Percentiles rank a stretch among this genome's conserved stretches.
phyloP scores from a whole-genome alignment of 2,797 vertebrate genomes.

The Trachops cirrhosus region DNA sequence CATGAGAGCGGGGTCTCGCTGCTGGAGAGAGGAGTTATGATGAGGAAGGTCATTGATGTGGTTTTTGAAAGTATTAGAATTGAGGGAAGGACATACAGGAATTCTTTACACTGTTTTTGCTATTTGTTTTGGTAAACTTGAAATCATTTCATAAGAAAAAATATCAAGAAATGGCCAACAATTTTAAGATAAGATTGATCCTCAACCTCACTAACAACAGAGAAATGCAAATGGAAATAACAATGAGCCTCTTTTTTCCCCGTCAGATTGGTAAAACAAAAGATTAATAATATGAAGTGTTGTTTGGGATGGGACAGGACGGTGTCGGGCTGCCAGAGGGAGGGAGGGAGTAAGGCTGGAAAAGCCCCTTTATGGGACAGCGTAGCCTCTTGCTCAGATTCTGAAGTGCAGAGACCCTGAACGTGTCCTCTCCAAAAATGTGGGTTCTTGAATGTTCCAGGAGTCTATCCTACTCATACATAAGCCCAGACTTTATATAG shows the following conservation, averaged over 20 bases:
- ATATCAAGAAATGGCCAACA: neutral
- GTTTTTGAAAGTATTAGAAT: neutral
- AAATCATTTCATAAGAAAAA: neutral
- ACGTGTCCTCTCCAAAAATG: rapidly evolving
- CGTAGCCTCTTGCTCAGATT: neutral
- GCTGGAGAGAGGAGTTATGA: neutral
- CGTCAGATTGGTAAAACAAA: too few species aligned
- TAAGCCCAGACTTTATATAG: neutral
- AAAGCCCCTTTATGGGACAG: too few species aligned
- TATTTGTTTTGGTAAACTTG: neutral
- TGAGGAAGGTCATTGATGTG: neutral
- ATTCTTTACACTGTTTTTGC: neutral
- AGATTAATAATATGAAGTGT: rapidly evolving
- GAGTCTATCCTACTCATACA: neutral
- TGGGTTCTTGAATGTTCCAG: neutral
- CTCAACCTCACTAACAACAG: neutral
- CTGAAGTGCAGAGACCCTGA: neutral
- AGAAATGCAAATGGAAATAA: neutral
- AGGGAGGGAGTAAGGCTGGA: too few species aligned
- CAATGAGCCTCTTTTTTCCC: neutral
- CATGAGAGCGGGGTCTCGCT: rapidly evolving
- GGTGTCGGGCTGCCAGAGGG: rapidly evolving
- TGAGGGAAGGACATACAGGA: neutral
- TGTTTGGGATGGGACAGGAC: neutral
- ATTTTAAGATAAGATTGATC: neutral